Percentiles rank a stretch among this genome's conserved stretches.
Evolutionary conservation across 2,113 vertebrate species (phyloP).

Genomic region (Ictidomys tridecemlineatus): DNA sequence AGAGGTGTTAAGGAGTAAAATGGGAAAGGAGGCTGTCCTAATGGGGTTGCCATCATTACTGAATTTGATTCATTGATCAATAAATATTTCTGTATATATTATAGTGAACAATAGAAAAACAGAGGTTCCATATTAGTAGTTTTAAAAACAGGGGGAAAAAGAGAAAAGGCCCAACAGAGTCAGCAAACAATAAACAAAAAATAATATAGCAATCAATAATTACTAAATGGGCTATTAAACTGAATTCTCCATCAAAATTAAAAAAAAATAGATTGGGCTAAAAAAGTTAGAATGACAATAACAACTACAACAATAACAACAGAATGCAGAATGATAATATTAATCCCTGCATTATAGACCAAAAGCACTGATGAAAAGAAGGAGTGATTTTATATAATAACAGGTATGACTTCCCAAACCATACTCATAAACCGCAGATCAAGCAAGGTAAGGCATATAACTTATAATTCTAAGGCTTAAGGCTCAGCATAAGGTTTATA

Average conservation of each 20-base stretch:
- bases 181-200: slow-evolving; percentile 37
- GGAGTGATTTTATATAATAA: background rate
- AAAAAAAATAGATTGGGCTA: background rate
- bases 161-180: background rate
- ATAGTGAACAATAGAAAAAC: background rate
- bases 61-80: background rate
- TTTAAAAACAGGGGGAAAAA: background rate
- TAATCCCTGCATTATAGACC: background rate
- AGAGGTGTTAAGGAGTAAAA: background rate
- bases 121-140: background rate
- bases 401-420: background rate
- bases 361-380: background rate
- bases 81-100: background rate
- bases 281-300: background rate
- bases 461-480: background rate
- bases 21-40: no score
- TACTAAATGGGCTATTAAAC: background rate
- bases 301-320: background rate
- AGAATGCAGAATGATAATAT: background rate
- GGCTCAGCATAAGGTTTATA: background rate
- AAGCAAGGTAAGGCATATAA: background rate
- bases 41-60: background rate
- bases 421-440: background rate
- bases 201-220: background rate
- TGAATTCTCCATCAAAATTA: background rate